Conservation (phyloP, 2,888 invertebrate genomes). For the Stenodema calcarata region DNA sequence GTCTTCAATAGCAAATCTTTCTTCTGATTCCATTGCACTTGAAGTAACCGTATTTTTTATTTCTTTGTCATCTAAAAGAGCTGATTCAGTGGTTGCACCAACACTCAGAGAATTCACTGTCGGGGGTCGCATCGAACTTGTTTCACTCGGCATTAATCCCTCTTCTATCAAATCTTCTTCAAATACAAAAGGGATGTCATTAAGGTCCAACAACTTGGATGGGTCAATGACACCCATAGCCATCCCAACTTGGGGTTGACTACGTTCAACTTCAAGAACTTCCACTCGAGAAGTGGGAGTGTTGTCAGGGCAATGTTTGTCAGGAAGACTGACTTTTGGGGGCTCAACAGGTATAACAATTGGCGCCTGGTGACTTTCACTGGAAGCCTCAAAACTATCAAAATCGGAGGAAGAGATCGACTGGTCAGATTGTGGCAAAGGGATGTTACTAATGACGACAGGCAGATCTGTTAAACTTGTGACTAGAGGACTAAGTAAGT, state of each 20-base stretch:
- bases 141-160: neutral
- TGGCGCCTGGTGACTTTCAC: neutral
- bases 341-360: neutral
- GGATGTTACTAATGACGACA: neutral
- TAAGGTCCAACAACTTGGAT: neutral
- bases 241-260: neutral
- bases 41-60: neutral
- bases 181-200: neutral
- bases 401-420: neutral
- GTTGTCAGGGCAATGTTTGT: neutral
- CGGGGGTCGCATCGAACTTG: neutral
- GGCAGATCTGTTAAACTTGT: neutral
- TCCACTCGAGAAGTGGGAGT: neutral
- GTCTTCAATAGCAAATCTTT: neutral
- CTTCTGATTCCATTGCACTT: neutral
- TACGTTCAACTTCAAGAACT: neutral
- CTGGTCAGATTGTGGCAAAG: neutral
- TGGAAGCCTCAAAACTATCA: neutral
- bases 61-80: neutral
- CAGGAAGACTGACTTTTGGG: neutral
- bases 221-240: neutral
- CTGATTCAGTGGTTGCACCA: neutral
- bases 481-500: neutral
- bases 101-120: neutral
- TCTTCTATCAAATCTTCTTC: conserved; percentile 1